phyloP scores from a whole-genome alignment of 2,113 vertebrate species.

The Megaleporinus macrocephalus region DNA sequence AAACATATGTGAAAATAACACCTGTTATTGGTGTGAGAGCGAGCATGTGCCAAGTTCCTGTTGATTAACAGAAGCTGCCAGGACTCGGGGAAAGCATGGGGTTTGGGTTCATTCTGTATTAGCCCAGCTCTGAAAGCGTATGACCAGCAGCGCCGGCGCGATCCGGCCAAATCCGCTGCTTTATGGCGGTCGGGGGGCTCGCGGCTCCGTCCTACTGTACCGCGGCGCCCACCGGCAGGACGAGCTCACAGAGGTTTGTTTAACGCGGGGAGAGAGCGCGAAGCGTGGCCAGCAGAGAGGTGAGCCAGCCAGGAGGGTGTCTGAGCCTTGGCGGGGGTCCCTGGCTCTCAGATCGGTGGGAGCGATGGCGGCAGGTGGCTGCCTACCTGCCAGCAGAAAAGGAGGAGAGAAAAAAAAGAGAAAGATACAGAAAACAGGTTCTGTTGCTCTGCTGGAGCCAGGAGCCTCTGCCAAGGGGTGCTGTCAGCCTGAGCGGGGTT shows the following conservation, averaged over 20 bases:
- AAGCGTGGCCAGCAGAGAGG: constrained; percentile 38
- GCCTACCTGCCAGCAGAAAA: constrained; percentile 50
- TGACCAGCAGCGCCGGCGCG: neutral
- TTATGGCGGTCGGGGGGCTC: neutral
- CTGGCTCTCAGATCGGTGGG: constrained; percentile 36
- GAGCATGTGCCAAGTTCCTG: constrained; percentile 54
- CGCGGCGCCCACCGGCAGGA: neutral
- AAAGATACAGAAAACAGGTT: constrained; percentile 53
- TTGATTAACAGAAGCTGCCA: constrained; percentile 54
- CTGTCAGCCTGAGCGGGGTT: constrained; percentile 48
- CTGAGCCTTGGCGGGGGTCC: constrained; percentile 48
- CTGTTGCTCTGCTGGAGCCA: constrained; percentile 56
- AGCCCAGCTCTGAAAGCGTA: neutral
- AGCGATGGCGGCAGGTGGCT: constrained; percentile 52
- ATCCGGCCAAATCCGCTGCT: constrained; percentile 23
- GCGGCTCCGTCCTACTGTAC: neutral
- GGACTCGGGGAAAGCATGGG: constrained; percentile 38
- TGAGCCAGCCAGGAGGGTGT: constrained; percentile 31
- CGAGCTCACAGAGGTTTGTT: constrained; percentile 37
- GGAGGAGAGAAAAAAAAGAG: constrained; percentile 28
- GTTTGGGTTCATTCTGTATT: constrained; percentile 36
- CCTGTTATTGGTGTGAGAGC: constrained; percentile 57
- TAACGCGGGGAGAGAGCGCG: constrained; percentile 26
- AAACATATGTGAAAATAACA: constrained; percentile 58
- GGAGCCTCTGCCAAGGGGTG: constrained; percentile 50